These are phyloP conservation scores for Leistus spinibarbis DNA, from an alignment of 2,888 invertebrate genomes.

Conservation along the genomic window DNA sequence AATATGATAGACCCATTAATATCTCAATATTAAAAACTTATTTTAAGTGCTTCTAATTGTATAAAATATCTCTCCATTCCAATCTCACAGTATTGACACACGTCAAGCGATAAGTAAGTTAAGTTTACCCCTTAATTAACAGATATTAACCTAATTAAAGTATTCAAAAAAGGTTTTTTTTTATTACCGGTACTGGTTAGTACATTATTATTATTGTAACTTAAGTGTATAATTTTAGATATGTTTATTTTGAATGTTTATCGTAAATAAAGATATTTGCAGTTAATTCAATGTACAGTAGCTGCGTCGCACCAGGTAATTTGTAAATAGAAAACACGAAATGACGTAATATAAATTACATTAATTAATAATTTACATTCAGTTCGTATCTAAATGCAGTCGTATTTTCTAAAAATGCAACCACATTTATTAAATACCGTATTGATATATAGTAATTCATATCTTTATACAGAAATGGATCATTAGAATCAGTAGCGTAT, in stretches of 20 bases:
- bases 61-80: too few species aligned
- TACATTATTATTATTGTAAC: neutral
- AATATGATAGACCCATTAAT: too few species aligned
- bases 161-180: too few species aligned
- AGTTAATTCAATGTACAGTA: neutral
- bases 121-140: too few species aligned
- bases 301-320: neutral
- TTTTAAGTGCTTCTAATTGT: too few species aligned
- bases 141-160: too few species aligned
- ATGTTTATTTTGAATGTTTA: neutral
- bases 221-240: neutral
- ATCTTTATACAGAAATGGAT: neutral
- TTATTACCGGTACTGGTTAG: too few species aligned
- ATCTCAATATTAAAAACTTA: too few species aligned
- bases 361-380: conserved; percentile 8
- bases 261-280: neutral
- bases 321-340: neutral
- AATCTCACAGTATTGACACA: too few species aligned
- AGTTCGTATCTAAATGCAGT: neutral
- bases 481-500: neutral
- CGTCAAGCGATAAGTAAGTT: too few species aligned
- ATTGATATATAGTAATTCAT: neutral
- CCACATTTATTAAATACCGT: conserved; percentile 3
- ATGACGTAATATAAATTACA: conserved; percentile 6
- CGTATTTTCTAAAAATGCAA: neutral